Conservation (phyloP, 2,113 vertebrate genomes). For the Calyptommatus sinebrachiatus region DNA sequence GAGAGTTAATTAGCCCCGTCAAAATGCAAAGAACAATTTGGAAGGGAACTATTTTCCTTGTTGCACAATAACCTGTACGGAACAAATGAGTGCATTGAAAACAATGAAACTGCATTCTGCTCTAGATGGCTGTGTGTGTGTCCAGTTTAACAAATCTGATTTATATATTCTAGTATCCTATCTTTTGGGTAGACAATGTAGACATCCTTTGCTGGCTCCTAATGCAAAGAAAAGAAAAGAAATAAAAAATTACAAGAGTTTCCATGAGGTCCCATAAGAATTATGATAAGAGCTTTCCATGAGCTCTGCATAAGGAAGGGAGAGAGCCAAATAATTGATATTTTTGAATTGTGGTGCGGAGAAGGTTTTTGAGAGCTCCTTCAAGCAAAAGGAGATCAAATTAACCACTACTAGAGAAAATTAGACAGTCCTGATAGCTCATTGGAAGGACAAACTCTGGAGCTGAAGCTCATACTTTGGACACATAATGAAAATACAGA, state of each 20-base stretch:
- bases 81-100: background rate
- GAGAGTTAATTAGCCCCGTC: background rate
- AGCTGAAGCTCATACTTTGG: too few relatives aligned
- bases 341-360: too few relatives aligned
- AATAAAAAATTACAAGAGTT: background rate
- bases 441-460: too few relatives aligned
- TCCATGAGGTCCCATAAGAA: too few relatives aligned
- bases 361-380: too few relatives aligned
- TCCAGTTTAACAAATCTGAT: background rate
- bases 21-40: background rate
- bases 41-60: background rate
- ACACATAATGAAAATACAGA: too few relatives aligned
- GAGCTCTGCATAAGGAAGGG: too few relatives aligned
- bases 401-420: too few relatives aligned
- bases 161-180: background rate
- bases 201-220: background rate
- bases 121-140: background rate
- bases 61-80: background rate
- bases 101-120: background rate
- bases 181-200: background rate
- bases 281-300: too few relatives aligned
- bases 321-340: too few relatives aligned
- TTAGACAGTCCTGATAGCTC: too few relatives aligned
- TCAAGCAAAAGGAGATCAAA: too few relatives aligned
- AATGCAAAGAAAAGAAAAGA: background rate